Conservation (phyloP, 2,113 vertebrate species). For the Hydrochoerus hydrochaeris region DNA sequence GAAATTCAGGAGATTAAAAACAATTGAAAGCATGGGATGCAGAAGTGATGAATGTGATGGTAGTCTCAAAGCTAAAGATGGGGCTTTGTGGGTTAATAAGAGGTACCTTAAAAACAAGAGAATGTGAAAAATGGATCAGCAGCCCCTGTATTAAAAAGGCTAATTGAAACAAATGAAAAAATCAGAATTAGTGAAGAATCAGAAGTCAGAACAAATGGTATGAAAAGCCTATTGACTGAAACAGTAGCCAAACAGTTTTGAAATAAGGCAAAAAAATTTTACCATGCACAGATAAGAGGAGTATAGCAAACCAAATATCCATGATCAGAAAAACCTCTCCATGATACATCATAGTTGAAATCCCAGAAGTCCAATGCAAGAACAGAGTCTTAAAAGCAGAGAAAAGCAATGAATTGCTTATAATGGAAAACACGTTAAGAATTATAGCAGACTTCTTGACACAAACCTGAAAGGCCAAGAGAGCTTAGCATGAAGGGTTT, state of each 20-base stretch:
- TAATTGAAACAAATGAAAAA: background rate
- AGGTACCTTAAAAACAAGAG: background rate
- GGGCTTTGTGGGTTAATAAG: background rate
- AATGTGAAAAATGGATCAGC: background rate
- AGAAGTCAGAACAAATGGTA: background rate
- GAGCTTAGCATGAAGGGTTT: background rate
- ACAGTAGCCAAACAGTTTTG: background rate
- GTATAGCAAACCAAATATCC: background rate
- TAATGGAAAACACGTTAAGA: background rate
- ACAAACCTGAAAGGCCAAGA: background rate
- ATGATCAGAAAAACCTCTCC: background rate
- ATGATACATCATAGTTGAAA: background rate
- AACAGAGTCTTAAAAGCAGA: background rate
- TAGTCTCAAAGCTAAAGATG: background rate
- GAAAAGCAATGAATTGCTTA: background rate
- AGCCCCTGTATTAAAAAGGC: background rate
- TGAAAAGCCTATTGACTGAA: background rate
- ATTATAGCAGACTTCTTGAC: background rate
- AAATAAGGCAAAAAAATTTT: background rate
- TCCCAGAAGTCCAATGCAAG: background rate
- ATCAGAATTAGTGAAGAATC: background rate
- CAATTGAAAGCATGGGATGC: background rate
- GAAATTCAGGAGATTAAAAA: background rate
- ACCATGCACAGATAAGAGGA: background rate
- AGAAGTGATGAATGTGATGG: background rate